Percentiles rank a stretch among this genome's conserved stretches.
Conservation (phyloP, 2,797 vertebrate species). For the Anableps anableps region DNA sequence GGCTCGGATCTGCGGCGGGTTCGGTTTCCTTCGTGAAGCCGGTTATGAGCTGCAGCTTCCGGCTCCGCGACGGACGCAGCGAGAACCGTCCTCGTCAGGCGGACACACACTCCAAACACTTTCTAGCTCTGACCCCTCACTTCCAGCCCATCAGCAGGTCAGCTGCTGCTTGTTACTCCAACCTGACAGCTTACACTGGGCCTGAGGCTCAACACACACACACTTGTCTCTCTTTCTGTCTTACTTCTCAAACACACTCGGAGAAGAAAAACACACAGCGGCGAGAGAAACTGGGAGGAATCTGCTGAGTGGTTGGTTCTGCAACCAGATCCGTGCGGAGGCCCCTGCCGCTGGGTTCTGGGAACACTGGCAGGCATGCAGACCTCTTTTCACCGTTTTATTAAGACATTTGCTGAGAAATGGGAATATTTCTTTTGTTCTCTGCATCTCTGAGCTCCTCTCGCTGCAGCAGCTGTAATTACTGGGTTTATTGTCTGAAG, state of each 20-base stretch:
- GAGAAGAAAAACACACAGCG: conserved; percentile 49
- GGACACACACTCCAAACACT: conserved; percentile 14
- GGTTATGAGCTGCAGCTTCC: no score
- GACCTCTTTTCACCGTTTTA: neutral
- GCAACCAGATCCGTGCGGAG: conserved; percentile 65
- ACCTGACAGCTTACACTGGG: conserved; percentile 64
- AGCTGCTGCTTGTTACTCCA: conserved; percentile 61
- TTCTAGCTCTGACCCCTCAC: conserved; percentile 44
- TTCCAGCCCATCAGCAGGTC: conserved; percentile 62
- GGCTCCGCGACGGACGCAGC: conserved; percentile 29
- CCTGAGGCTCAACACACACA: conserved; percentile 50
- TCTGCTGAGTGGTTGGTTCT: conserved; percentile 75
- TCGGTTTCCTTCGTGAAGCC: neutral
- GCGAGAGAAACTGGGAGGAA: conserved; percentile 66
- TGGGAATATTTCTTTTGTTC: conserved; percentile 21
- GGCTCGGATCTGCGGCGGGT: no score
- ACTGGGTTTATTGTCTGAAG: conserved; percentile 45
- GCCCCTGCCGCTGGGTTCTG: conserved; percentile 46
- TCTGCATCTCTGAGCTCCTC: conserved; percentile 13
- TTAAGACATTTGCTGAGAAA: conserved; percentile 6
- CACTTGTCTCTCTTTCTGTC: conserved; percentile 42
- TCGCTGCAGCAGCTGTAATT: conserved; percentile 46
- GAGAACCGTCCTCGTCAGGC: conserved; percentile 32
- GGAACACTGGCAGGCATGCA: conserved; percentile 1
- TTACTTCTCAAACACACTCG: conserved; percentile 21